phyloP scores from a whole-genome alignment of 2,113 vertebrate species.

The Calidris pygmaea region DNA sequence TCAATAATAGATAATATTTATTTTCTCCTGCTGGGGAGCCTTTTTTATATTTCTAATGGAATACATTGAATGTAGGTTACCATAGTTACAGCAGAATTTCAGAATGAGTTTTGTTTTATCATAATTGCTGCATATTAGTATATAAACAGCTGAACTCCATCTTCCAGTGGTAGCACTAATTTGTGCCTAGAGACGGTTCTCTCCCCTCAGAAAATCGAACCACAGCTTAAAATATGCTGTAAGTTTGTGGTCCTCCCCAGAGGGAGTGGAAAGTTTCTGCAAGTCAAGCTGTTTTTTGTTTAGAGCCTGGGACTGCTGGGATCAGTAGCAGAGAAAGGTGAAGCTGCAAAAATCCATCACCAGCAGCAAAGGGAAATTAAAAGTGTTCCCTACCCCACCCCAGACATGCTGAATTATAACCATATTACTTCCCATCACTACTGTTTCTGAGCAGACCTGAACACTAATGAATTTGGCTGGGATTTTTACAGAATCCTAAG shows the following conservation, averaged over 20 bases:
- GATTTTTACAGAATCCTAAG: conserved; percentile 26
- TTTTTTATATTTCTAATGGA: conserved; percentile 75
- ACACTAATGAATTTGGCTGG: conserved; percentile 48
- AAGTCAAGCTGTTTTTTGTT: conserved; percentile 61
- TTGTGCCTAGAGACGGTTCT: conserved; percentile 71
- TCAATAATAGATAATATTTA: conserved; percentile 81
- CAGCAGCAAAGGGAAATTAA: conserved; percentile 59
- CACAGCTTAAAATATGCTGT: conserved; percentile 62
- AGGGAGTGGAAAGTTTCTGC: conserved; percentile 65
- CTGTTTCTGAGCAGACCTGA: conserved; percentile 26
- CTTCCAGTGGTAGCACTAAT: conserved; percentile 68
- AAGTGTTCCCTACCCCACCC: conserved; percentile 2
- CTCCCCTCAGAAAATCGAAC: conserved; percentile 68
- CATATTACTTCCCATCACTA: conserved; percentile 7
- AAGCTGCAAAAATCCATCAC: conserved; percentile 59
- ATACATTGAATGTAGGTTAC: conserved; percentile 74
- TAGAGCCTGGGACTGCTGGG: conserved; percentile 30
- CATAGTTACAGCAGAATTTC: conserved; percentile 76
- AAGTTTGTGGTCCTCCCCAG: conserved; percentile 52
- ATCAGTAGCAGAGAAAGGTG: conserved; percentile 17
- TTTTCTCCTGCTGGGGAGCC: conserved; percentile 47
- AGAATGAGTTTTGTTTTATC: conserved; percentile 77
- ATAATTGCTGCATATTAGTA: conserved; percentile 78
- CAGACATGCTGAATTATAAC: conserved; percentile 28
- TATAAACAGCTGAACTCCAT: conserved; percentile 75